phyloP scores from a whole-genome alignment of 2,888 invertebrate genomes.

The Hirudinaria manillensis region DNA sequence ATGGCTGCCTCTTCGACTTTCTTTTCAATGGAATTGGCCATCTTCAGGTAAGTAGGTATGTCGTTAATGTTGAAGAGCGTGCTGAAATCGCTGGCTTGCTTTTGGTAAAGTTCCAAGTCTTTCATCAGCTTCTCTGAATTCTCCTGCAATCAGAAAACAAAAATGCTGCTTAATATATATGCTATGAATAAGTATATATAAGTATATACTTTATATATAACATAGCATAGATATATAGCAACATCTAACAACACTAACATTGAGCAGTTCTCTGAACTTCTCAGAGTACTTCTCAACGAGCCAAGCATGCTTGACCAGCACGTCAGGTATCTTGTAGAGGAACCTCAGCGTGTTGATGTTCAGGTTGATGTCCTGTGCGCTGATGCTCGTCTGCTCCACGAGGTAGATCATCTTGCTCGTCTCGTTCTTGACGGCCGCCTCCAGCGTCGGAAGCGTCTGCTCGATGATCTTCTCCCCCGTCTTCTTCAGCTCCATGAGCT shows the following conservation, averaged over 20 bases:
- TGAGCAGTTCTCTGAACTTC: slow-evolving; percentile 10
- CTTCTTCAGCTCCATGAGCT: slow-evolving; percentile 74
- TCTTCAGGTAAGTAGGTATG: slow-evolving; percentile 23
- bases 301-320: slow-evolving; percentile 15
- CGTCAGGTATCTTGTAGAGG: slow-evolving; percentile 21
- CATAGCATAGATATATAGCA: neutral
- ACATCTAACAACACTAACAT: neutral
- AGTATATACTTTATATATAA: neutral
- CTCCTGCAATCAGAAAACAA: neutral
- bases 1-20: slow-evolving; percentile 17
- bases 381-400: slow-evolving; percentile 72
- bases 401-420: slow-evolving; percentile 67
- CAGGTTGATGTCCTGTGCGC: slow-evolving; percentile 77
- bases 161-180: neutral
- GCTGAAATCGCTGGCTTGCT: slow-evolving; percentile 16
- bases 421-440: slow-evolving; percentile 64
- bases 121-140: slow-evolving; percentile 23
- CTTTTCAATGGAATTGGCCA: slow-evolving; percentile 20
- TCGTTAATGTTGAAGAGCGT: slow-evolving; percentile 22
- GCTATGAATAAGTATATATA: neutral
- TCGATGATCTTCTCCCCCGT: slow-evolving; percentile 71
- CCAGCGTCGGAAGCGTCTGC: slow-evolving; percentile 67
- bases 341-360: slow-evolving; percentile 66
- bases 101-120: slow-evolving; percentile 21
- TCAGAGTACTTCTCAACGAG: slow-evolving; percentile 13